These are phyloP conservation scores for Calypte anna DNA, from an alignment of 2,113 vertebrate genomes.

Conservation along the genomic window DNA sequence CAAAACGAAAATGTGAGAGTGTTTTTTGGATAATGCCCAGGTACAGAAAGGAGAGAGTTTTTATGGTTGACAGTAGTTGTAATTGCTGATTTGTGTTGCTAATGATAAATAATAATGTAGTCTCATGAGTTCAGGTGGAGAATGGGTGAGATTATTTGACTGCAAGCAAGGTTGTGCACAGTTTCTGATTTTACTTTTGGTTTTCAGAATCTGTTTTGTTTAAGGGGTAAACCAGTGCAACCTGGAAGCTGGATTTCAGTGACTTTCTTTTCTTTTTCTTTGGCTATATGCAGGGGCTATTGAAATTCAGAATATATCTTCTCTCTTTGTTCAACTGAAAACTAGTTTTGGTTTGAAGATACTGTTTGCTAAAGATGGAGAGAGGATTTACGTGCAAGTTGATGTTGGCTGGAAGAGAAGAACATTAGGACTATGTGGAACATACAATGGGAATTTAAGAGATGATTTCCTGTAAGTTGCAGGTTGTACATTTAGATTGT, in stretches of 20 bases:
- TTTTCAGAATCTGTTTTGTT: neutral
- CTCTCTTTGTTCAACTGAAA: conserved; percentile 90
- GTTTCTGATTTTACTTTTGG: neutral
- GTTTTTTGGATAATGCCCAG: neutral
- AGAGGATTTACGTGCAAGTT: conserved; percentile 91
- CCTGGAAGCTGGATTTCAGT: neutral
- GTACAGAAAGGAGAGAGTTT: neutral
- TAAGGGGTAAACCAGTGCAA: neutral
- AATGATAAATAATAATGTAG: neutral
- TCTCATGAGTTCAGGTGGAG: neutral
- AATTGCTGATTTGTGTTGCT: neutral
- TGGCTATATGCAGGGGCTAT: conserved; percentile 78
- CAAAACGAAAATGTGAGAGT: neutral
- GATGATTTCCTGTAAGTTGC: conserved; percentile 96
- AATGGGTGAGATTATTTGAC: neutral
- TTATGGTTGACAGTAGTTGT: neutral
- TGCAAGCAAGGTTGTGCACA: neutral
- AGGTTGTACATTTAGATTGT: neutral
- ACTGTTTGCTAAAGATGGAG: conserved; percentile 87
- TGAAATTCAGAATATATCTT: conserved; percentile 88
- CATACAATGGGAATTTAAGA: conserved; percentile 94
- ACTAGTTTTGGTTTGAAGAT: conserved; percentile 89
- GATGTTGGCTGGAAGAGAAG: conserved; percentile 86
- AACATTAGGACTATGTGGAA: conserved; percentile 94
- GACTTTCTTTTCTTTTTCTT: conserved; percentile 9